A percentile compares a stretch with the other conserved stretches of the same genome.
Conservation (phyloP, 23 tunicate species). For the Oikopleura vanhoeffeni region DNA sequence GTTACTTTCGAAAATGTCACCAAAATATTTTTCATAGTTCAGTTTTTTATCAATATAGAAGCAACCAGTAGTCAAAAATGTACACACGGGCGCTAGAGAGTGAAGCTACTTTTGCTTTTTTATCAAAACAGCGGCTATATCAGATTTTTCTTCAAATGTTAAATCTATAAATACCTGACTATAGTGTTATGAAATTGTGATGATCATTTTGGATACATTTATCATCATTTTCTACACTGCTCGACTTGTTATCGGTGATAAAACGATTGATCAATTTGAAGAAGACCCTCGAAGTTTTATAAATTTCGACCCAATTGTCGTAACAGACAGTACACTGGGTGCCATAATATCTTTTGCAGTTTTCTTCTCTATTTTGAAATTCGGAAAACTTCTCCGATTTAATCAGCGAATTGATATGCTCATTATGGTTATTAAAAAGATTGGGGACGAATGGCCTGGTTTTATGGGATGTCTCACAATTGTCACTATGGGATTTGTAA, state of each 20-base stretch:
- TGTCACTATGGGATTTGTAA: constrained; percentile 57
- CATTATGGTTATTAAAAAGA: constrained; percentile 52
- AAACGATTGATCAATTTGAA: neutral
- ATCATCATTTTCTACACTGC: neutral
- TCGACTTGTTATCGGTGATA: neutral
- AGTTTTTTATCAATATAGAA: no score
- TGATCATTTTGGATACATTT: neutral
- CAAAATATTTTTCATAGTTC: no score
- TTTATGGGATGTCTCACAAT: constrained; percentile 53
- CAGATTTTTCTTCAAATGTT: no score
- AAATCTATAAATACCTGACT: no score
- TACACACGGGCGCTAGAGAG: no score
- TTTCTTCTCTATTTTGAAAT: constrained; percentile 63
- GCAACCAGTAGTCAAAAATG: no score
- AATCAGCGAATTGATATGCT: constrained; percentile 81
- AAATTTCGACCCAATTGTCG: constrained; percentile 73
- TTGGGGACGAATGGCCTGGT: constrained; percentile 96
- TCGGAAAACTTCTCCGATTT: constrained; percentile 71
- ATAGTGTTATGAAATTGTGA: neutral
- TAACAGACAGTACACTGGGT: constrained; percentile 42
- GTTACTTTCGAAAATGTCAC: no score
- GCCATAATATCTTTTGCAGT: constrained; percentile 51
- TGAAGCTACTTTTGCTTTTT: no score
- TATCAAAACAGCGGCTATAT: no score
- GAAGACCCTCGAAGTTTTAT: constrained; percentile 16